Percentiles rank a stretch among this genome's conserved stretches.
These are phyloP conservation scores for Sphaerophoria rueppellii DNA, from an alignment of 2,888 invertebrate species.

Conservation along the genomic window DNA sequence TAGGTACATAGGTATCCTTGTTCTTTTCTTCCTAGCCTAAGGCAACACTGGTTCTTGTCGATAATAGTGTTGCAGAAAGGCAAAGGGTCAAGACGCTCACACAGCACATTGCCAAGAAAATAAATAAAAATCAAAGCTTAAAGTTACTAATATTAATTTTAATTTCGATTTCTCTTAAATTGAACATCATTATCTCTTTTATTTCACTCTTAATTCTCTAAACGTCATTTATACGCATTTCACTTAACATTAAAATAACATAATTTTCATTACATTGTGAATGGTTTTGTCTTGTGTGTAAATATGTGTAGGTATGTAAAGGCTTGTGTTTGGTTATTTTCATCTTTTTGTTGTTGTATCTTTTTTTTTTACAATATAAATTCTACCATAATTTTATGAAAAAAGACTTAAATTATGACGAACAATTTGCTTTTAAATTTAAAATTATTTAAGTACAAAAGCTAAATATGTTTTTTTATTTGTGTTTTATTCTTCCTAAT, in stretches of 20 bases:
- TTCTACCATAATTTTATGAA: constrained; percentile 35
- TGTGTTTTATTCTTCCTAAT: constrained; percentile 38
- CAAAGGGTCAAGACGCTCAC: too few species aligned
- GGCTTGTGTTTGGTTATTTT: constrained; percentile 21
- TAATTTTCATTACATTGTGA: constrained; percentile 55
- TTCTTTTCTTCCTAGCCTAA: too few species aligned
- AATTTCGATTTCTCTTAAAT: constrained; percentile 38
- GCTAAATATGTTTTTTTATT: not conserved
- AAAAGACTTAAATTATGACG: constrained; percentile 67
- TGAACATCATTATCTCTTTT: constrained; percentile 50
- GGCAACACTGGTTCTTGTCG: too few species aligned
- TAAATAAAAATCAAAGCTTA: not conserved
- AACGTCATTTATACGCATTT: constrained; percentile 63
- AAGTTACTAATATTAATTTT: constrained; percentile 37
- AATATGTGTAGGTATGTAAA: constrained; percentile 9
- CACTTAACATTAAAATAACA: constrained; percentile 64
- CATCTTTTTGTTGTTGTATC: constrained; percentile 26
- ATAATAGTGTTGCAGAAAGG: too few species aligned
- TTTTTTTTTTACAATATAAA: constrained; percentile 13
- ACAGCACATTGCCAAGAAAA: too few species aligned
- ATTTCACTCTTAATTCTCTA: constrained; percentile 72
- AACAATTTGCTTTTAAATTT: constrained; percentile 57
- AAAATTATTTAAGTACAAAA: constrained; percentile 35
- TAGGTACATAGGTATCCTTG: too few species aligned
- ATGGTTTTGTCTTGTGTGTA: constrained; percentile 57